Percentiles rank a stretch among this genome's conserved stretches.
Conservation (phyloP, 1,140 invertebrate species). For the Parapsyche elsis region DNA sequence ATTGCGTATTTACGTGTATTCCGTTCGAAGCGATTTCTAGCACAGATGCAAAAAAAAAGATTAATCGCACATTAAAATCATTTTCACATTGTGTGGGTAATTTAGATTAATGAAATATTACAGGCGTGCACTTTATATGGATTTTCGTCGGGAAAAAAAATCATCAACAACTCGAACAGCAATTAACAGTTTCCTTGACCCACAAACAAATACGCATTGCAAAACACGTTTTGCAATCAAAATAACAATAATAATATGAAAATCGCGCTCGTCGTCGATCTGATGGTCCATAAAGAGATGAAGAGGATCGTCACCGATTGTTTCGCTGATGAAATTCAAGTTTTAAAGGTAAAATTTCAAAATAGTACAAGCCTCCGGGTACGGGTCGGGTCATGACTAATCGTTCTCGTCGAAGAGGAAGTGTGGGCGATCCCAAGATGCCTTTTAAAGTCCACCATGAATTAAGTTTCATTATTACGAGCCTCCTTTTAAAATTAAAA, state of each 20-base stretch:
- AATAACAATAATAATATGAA: not conserved
- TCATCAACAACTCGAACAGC: not conserved
- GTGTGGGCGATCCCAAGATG: constrained; percentile 19
- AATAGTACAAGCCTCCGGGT: not conserved
- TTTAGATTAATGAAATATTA: constrained; percentile 17
- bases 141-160: not conserved
- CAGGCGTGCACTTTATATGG: not conserved
- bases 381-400: constrained; percentile 12
- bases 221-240: not conserved
- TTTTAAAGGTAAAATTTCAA: not conserved
- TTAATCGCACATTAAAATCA: too few relatives aligned
- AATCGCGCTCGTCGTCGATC: not conserved
- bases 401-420: constrained; percentile 9
- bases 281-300: not conserved
- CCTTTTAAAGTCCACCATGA: constrained; percentile 31
- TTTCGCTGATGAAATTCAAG: not conserved
- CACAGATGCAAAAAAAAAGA: too few relatives aligned
- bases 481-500: constrained; percentile 33
- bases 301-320: not conserved
- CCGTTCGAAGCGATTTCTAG: too few relatives aligned
- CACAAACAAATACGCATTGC: not conserved
- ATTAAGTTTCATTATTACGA: constrained; percentile 31
- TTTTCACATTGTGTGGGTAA: constrained; percentile 1
- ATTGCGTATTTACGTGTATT: too few relatives aligned
- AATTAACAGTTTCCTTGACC: constrained; percentile 18